Base-by-base conservation (phyloP, 1,140 invertebrate species). In the Brachionus paranguensis region DNA sequence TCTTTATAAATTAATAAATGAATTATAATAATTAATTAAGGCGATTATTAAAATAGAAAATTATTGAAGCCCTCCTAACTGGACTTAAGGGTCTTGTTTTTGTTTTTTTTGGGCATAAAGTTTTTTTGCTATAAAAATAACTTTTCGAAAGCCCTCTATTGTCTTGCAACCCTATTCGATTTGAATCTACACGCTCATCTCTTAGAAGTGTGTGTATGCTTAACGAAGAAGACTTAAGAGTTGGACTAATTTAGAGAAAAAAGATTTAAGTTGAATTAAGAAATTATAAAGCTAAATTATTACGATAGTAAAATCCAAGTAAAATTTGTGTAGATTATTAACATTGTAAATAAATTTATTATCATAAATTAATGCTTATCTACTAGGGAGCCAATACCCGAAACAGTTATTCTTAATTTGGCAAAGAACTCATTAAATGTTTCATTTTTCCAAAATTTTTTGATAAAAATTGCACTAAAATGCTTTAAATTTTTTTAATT, bases 21-120 rank as follows among this genome's bases (percentile, higher is more conserved):
- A 72, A 72, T 72, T 72, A 72, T 72, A 41, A 72, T 72, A 72
- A 72, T 72, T 72, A 72, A 72, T 72, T 41, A 72, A 72, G 33
- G 5, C 68, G 68, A 72, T 72, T 72, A 72, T 72, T 60, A 60
- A 20, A 60, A 60, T 27, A 24, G 53, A 60, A 60, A 60, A 60
- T 60, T 60, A 60, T 60, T 20, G 53, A 60, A 60, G 53, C 53
- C 53, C 53, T 3, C n/a, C 53, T 60, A 60, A 60, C 53, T 60
- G 53, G 53, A 60, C 53, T 60, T 20, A 60, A 60, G 53, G 53
- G 53, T 60, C 53, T 60, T 60, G 53, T 60, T 60, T 60, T 60
- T 72, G 14, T 20, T 72, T 72, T 72, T 37, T 37, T 37, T 72
- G 14, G 37, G 33, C 33, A 72, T 60, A 20, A 60, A 60, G 17